Percentiles rank a stretch among this genome's conserved stretches.
Conservation (phyloP, 2,113 vertebrate species). For the Actenoides lindsayi region DNA sequence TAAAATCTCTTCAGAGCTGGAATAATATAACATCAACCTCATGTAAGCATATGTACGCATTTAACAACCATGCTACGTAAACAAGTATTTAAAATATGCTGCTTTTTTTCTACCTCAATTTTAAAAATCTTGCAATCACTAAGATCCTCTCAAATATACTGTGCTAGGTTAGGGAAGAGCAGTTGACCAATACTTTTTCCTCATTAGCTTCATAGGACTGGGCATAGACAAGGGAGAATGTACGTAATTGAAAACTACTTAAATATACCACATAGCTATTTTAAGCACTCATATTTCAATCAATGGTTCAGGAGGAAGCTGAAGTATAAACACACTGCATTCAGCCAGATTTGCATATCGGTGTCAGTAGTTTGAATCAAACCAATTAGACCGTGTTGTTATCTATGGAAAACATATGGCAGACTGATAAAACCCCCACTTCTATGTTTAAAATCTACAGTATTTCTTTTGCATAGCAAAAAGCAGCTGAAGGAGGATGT, state of each 20-base stretch:
- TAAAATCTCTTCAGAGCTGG: not conserved
- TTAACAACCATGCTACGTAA: not conserved
- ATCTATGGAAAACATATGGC: conserved; percentile 74
- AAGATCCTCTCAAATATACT: not conserved
- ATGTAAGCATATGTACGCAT: not conserved
- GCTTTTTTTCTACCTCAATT: not conserved
- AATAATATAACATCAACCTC: not conserved
- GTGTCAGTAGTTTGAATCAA: conserved; percentile 71
- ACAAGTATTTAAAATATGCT: conserved; percentile 16
- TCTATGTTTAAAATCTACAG: conserved; percentile 66
- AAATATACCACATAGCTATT: conserved; percentile 61
- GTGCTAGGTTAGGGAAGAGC: not conserved
- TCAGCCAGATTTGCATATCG: conserved; percentile 72
- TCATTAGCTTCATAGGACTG: not conserved
- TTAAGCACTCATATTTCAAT: conserved; percentile 65
- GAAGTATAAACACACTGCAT: conserved; percentile 55
- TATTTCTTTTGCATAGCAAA: conserved; percentile 60
- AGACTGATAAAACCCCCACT: conserved; percentile 49
- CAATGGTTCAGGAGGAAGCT: conserved; percentile 61
- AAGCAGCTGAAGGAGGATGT: conserved; percentile 21
- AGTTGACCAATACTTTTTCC: conserved; percentile 11
- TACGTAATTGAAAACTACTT: conserved; percentile 36
- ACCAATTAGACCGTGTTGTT: conserved; percentile 68
- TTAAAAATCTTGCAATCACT: not conserved
- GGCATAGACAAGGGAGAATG: conserved; percentile 15